Base-by-base conservation (phyloP, 1,140 invertebrate species). In the Drosophila subobscura region DNA sequence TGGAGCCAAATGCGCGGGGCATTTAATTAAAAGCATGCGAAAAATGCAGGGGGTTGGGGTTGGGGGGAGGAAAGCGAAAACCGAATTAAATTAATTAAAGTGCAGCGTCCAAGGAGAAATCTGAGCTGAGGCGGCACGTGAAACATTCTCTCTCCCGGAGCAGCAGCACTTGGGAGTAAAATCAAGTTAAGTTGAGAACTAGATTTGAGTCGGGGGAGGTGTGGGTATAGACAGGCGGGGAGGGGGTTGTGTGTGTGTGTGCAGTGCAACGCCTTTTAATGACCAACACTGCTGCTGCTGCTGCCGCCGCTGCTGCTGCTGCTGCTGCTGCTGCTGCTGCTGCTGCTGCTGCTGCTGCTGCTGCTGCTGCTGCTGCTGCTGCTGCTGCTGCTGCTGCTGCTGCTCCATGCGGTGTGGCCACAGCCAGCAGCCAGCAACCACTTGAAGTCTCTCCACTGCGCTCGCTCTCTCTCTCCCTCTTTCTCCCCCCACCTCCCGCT, bases 51-150 rank as follows among this genome's bases (percentile, higher is more conserved):
- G 49, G 49, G 29, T 45, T 8, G 63, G 22, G 25, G 33, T 37
- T n/a, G n/a, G n/a, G n/a, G n/a, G n/a, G n/a, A n/a, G 52, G 3
- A 51, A 64, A 53, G 56, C 53, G n/a, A 79, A 78, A 78, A 75
- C 50, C 67, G 80, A 85, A 85, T 86, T 80, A 86, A 85, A 85
- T 85, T 85, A 86, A 85, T 85, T 85, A 81, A 85, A 86, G 79
- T 68, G 71, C 58, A 59, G 64, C 16, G 71, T 37, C 10, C n/a
- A 23, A 46, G 20, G 64, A 52, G 66, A 85, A 84, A 79, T 79
- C 75, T 63, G 58, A 51, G 71, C 63, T 59, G 61, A 59, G 16
- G 52, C 37, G 47, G 73, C 63, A 76, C 73, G 70, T 73, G 63
- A 57, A 56, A 76, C 72, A 66, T 58, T 73, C 77, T 83, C 77